Evolutionary conservation across 1,140 invertebrate genomes (phyloP).

Genomic region (Ladona fulva): DNA sequence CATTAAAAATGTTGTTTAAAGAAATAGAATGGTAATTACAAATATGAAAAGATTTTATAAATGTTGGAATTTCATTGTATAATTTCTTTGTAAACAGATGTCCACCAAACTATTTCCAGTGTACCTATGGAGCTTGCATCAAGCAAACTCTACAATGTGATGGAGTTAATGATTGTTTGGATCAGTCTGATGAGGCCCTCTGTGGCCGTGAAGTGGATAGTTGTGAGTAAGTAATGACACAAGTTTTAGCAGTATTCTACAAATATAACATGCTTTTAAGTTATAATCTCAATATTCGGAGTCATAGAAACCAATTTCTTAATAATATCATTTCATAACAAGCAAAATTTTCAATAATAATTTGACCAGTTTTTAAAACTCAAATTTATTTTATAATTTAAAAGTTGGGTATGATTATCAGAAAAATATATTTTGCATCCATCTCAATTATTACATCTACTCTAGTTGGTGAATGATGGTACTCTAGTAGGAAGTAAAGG

Average conservation of each 20-base stretch:
- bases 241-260: conserved; percentile 12
- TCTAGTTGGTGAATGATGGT: too few relatives aligned
- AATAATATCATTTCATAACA: too few relatives aligned
- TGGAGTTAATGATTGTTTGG: conserved; percentile 44
- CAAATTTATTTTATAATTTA: too few relatives aligned
- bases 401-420: too few relatives aligned
- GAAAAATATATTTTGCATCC: too few relatives aligned
- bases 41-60: background rate
- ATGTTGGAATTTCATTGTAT: conserved; percentile 8
- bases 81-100: conserved; percentile 26
- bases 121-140: conserved; percentile 46
- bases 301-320: too few relatives aligned
- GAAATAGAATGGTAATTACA: conserved; percentile 13
- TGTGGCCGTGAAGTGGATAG: conserved; percentile 29
- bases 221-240: conserved; percentile 34
- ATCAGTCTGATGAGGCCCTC: conserved; percentile 44
- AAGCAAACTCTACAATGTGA: conserved; percentile 41
- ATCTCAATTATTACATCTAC: too few relatives aligned
- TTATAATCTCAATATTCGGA: too few relatives aligned
- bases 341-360: too few relatives aligned
- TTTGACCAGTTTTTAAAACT: too few relatives aligned
- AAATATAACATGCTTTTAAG: background rate
- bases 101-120: conserved; percentile 36
- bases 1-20: too few relatives aligned
- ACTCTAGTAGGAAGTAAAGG: too few relatives aligned